Evolutionary conservation across 2,888 invertebrate species (phyloP).

Genomic region (Magallana nippona): DNA sequence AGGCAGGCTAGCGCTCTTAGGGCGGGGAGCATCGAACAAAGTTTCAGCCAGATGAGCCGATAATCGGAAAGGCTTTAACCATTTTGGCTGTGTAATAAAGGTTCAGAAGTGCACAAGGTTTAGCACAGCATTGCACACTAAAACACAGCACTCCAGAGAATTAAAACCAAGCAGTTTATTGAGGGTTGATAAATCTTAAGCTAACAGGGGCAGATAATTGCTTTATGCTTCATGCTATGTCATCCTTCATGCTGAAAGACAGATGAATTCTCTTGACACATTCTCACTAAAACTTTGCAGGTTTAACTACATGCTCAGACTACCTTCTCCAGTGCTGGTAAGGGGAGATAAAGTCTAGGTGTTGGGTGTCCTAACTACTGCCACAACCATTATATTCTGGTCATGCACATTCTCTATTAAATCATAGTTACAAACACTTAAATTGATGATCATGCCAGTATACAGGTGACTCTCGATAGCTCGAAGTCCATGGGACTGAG

Average conservation of each 20-base stretch:
- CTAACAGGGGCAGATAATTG: slow-evolving; percentile 12
- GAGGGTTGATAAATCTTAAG: neutral
- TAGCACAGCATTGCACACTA: slow-evolving; percentile 28
- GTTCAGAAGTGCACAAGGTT: neutral
- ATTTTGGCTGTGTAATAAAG: slow-evolving; percentile 67
- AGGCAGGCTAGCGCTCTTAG: slow-evolving; percentile 73
- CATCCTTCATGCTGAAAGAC: neutral
- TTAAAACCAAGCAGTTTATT: neutral
- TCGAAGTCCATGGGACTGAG: no score
- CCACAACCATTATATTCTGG: no score
- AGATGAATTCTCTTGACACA: neutral
- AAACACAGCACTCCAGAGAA: neutral
- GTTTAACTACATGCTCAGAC: neutral
- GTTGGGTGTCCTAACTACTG: no score
- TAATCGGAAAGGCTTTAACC: slow-evolving; percentile 66
- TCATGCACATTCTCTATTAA: no score
- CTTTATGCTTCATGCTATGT: neutral
- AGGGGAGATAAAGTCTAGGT: no score
- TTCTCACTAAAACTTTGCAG: neutral
- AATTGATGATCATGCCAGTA: no score
- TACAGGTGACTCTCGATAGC: no score
- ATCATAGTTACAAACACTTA: no score
- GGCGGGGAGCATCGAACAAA: slow-evolving; percentile 70
- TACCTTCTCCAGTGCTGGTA: no score
- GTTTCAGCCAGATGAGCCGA: slow-evolving; percentile 69